Percentiles rank a stretch among this genome's conserved stretches.
phyloP scores from a whole-genome alignment of 1,140 invertebrate genomes.

The Sitophilus oryzae region DNA sequence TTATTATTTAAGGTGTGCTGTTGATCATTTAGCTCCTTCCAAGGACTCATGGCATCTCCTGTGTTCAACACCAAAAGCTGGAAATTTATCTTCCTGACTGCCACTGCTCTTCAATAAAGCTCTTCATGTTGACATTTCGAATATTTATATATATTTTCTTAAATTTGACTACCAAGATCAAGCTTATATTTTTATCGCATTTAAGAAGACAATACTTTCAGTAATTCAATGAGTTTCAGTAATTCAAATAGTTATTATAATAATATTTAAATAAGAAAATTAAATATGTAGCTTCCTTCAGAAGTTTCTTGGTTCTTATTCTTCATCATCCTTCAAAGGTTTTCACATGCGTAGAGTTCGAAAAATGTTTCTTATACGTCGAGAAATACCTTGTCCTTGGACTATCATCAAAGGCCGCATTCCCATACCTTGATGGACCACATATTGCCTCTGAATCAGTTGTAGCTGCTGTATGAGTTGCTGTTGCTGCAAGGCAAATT shows the following conservation, averaged over 20 bases:
- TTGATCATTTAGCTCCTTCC: conserved; percentile 40
- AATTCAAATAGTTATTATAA: too few relatives aligned
- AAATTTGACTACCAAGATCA: too few relatives aligned
- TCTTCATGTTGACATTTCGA: too few relatives aligned
- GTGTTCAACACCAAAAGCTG: conserved; percentile 34
- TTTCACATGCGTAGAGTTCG: too few relatives aligned
- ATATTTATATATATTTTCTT: not conserved
- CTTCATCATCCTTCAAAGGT: not conserved
- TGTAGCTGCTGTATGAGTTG: conserved; percentile 71
- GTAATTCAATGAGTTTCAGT: too few relatives aligned
- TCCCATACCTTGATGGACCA: conserved; percentile 61
- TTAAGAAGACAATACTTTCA: too few relatives aligned
- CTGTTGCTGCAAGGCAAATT: conserved; percentile 69
- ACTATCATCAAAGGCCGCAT: conserved; percentile 49
- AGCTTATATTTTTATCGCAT: too few relatives aligned
- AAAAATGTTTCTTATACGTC: not conserved
- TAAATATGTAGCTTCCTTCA: too few relatives aligned
- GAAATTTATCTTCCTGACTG: conserved; percentile 19
- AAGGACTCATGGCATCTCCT: conserved; percentile 41
- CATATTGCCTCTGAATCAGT: conserved; percentile 66
- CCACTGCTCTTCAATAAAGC: conserved; percentile 9
- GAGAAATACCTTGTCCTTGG: conserved; percentile 38
- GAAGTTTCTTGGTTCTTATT: not conserved
- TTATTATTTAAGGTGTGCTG: conserved; percentile 36
- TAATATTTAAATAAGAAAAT: too few relatives aligned